phyloP scores from a whole-genome alignment of 1,140 invertebrate species.

The Brachionus koreanus region DNA sequence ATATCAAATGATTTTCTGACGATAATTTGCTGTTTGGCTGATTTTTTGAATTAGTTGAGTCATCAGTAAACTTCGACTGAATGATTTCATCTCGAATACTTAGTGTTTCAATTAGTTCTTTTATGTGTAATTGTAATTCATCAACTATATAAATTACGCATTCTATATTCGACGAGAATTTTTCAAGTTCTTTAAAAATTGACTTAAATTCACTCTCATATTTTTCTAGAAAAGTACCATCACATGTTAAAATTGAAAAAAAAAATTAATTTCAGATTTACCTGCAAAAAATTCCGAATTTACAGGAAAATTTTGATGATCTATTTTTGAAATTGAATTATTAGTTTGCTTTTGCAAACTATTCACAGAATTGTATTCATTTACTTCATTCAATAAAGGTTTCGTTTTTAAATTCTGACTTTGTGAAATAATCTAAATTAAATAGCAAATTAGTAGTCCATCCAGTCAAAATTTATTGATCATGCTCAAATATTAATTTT shows the following conservation, averaged over 20 bases:
- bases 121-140: constrained; percentile 18
- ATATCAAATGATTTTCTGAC: not conserved
- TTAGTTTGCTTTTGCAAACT: too few relatives aligned
- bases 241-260: too few relatives aligned
- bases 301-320: not conserved
- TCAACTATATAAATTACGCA: constrained; percentile 1
- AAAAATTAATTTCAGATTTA: not conserved
- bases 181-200: constrained; percentile 27
- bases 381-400: not conserved
- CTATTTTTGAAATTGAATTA: not conserved
- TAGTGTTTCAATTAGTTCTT: constrained; percentile 25
- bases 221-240: too few relatives aligned
- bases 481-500: too few relatives aligned
- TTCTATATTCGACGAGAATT: constrained; percentile 6
- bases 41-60: not conserved
- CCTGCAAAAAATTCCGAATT: too few relatives aligned
- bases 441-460: too few relatives aligned
- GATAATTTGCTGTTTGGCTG: not conserved
- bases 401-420: constrained; percentile 12
- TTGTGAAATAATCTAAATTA: not conserved
- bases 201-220: constrained; percentile 27
- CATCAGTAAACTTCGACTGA: not conserved
- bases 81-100: not conserved
- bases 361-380: not conserved
- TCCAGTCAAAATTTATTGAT: too few relatives aligned